Evolutionary conservation across 35 echinoderm and acorn worm species (phyloP), one percentile per base, ranked within the genome.

Genomic region (Lytechinus pictus): DNA sequence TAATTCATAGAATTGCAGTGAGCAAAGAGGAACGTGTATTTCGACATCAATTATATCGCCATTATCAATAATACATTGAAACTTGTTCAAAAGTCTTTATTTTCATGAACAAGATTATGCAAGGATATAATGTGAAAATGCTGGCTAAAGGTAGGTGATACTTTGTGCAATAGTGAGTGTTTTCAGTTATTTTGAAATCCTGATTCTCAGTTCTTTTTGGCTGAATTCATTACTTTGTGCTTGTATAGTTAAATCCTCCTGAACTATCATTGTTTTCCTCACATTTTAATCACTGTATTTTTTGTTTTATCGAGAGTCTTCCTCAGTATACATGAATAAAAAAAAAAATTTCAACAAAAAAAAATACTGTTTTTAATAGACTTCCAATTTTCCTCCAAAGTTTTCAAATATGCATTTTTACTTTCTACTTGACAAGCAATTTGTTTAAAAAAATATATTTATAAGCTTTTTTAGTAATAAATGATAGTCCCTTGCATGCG

Each of bases 61-160:
- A 44, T 44, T 44, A 44, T 44, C 33, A 44, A 44, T 79, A 58
- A 7, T 79, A 71, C 14, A 3, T 24, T 79, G 21, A 79, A 79
- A 79, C 61, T 71, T 71, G 16, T 24, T 71, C 61, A 24, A 21
- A 24, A 71, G 24, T 79, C 66, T 79, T 44, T n/a, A 79, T 79
- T n/a, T 79, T 79, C 7, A 24, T 79, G 21, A 79, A 1, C 66
- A 79, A 79, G 66, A 79, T n/a, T n/a, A 79, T 79, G 19, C 66
- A 79, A 79, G 66, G 66, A 79, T 79, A 79, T 79, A 24, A 24
- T 79, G 66, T 79, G 66, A 79, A 79, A 79, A 79, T 79, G 66
- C 66, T 24, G n/a, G 66, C 21, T 16, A 79, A 79, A 79, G 66
- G 66, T 79, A 79, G 66, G 66, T 79, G 66, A 79, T 79, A n/a